Conservation (phyloP, 2,797 vertebrate genomes). For the Acanthurus tractus region DNA sequence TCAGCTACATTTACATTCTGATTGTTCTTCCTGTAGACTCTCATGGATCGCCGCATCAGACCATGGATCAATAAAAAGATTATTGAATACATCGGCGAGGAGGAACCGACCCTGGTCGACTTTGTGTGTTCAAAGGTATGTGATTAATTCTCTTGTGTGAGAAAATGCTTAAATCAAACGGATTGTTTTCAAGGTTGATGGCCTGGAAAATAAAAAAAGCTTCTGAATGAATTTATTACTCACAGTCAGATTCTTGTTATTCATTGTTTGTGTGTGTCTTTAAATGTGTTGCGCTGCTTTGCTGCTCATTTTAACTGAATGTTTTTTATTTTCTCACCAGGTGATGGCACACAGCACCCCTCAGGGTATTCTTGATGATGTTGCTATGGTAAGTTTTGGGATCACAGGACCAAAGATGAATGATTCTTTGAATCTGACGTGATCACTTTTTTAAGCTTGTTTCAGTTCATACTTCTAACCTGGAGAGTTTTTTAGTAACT, state of each 20-base stretch:
- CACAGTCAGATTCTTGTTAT: neutral
- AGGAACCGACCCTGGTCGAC: conserved; percentile 96
- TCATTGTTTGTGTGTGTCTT: neutral
- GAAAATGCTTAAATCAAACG: neutral
- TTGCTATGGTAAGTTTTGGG: conserved; percentile 94
- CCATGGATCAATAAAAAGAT: conserved; percentile 99
- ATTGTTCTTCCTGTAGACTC: conserved; percentile 81
- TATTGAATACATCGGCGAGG: conserved; percentile 99
- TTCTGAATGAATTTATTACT: neutral
- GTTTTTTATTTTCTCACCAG: conserved; percentile 75
- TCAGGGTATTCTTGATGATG: conserved; percentile 98
- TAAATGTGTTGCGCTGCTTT: neutral
- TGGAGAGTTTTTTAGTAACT: too few relatives aligned
- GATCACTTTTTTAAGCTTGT: neutral
- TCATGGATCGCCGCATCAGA: conserved; percentile 97
- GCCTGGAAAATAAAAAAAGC: neutral
- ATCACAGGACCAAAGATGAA: neutral
- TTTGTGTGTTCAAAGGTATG: conserved; percentile 99
- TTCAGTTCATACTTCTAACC: neutral
- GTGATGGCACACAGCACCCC: conserved; percentile 99
- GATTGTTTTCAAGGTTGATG: neutral
- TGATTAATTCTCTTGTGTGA: neutral
- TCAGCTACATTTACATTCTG: neutral
- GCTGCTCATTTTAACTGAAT: neutral
- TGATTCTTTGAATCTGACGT: neutral